Percentiles rank a stretch among this genome's conserved stretches.
Evolutionary conservation across 2,888 invertebrate species (phyloP).

Genomic region (Dioctria linearis): DNA sequence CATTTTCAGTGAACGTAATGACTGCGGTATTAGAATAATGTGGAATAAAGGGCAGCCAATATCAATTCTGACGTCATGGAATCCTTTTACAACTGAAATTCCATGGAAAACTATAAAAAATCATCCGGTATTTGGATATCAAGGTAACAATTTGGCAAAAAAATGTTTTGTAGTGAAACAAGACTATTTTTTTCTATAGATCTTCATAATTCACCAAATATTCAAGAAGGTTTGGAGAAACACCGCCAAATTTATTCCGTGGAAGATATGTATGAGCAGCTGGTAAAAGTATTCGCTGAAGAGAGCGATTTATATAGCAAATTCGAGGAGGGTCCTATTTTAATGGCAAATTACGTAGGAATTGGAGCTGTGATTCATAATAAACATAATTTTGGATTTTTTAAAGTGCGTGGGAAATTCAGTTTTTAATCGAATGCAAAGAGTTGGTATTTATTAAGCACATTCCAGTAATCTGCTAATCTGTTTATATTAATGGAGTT

Average conservation of each 20-base stretch:
- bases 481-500: too few species aligned
- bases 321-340: conserved; percentile 77
- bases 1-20: conserved; percentile 78
- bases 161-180: neutral
- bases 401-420: conserved; percentile 88
- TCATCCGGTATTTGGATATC: conserved; percentile 84
- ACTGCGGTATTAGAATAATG: conserved; percentile 82
- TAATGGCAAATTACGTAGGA: conserved; percentile 86
- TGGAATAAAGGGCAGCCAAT: conserved; percentile 84
- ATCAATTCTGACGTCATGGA: conserved; percentile 83
- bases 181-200: conserved; percentile 50
- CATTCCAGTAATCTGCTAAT: too few species aligned
- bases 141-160: conserved; percentile 72
- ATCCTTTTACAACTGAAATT: conserved; percentile 85
- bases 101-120: conserved; percentile 86
- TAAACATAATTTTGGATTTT: conserved; percentile 87
- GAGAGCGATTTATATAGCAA: conserved; percentile 58
- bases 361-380: conserved; percentile 86
- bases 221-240: conserved; percentile 59
- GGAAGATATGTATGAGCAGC: conserved; percentile 64
- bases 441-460: too few species aligned
- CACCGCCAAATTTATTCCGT: conserved; percentile 61
- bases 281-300: conserved; percentile 62
- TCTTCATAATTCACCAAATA: conserved; percentile 56
- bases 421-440: conserved; percentile 76